A percentile compares a stretch with the other conserved stretches of the same genome.
Conservation (phyloP, 1,140 invertebrate genomes). For the Acromyrmex echinatior region DNA sequence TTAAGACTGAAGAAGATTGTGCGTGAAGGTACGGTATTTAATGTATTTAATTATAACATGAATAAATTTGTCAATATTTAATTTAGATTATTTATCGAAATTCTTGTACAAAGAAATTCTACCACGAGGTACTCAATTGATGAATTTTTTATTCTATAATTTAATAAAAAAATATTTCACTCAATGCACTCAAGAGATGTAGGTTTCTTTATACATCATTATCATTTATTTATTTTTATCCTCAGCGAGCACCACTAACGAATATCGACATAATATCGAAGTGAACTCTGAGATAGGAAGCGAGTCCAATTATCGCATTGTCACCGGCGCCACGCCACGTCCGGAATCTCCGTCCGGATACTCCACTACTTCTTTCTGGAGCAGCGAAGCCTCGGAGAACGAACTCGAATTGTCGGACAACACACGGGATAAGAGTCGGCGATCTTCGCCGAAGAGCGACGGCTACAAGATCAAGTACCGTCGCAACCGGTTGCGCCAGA, state of each 20-base stretch:
- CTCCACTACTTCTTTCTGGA: constrained; percentile 1
- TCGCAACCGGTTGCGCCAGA: constrained; percentile 68
- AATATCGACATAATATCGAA: not conserved
- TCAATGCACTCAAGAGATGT: not conserved
- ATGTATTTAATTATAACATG: not conserved
- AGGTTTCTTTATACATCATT: not conserved
- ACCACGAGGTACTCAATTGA: not conserved
- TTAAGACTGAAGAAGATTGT: constrained; percentile 78
- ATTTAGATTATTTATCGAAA: not conserved
- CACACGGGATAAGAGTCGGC: not conserved
- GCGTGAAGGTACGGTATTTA: constrained; percentile 44
- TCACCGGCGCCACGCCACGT: constrained; percentile 57
- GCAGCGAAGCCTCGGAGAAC: not conserved
- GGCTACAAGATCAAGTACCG: constrained; percentile 70
- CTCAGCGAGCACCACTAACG: not conserved
- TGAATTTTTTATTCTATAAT: not conserved
- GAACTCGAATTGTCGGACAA: not conserved
- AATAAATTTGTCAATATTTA: constrained; percentile 1
- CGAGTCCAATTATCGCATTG: constrained; percentile 75
- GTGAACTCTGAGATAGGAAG: not conserved
- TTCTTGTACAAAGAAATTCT: not conserved
- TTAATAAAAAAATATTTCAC: not conserved
- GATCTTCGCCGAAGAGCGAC: constrained; percentile 51
- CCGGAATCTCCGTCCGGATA: not conserved
- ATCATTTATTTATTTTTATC: not conserved